Evolutionary conservation across 2,797 vertebrate genomes (phyloP), one percentile per base, ranked within the genome.

Genomic region (Pseudochirops corinnae): DNA sequence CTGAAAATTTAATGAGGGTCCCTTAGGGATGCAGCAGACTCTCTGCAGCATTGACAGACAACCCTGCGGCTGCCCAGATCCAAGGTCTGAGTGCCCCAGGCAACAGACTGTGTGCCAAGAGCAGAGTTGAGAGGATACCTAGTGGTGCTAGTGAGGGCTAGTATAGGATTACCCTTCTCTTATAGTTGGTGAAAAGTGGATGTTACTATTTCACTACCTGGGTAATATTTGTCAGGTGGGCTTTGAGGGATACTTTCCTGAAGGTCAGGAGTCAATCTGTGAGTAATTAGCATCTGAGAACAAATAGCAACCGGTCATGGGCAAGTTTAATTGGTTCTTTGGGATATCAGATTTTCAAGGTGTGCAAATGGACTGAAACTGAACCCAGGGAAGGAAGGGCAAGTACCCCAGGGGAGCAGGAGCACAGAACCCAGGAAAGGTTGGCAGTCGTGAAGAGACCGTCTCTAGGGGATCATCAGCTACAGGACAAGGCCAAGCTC

Each of bases 1-100:
- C 95, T 93, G 94, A 90, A 97, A 96, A 96, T 0, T 7, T 97
- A 98, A 97, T 94, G 97, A 67, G 94, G 55, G 11, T 97, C 98
- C 95, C 96, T 0, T 4, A 94, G 97, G 97, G 97, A 96, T 94
- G 26, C 11, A 39, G 9, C 9, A 24, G 82, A 96, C 90, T 97
- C 93, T 13, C 46, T 0, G 96, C 95, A 97, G 94, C 93, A 91
- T 31, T 90, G 93, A 90, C 50, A 96, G 93, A 96, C 55, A 92
- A 90, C 92, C 56, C 91, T 0, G 0, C 53, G 91, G 0, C 0
- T 92, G 90, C 96, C 96, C 98, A 97, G 93, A 90, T 91, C 33
- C 82, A 0, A 5, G 55, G 46, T 92, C 97, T 91, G 53, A 31
- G 29, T 31, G 90, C 18, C 90, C 50, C 50, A 53, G 90, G 90